A percentile compares a stretch with the other conserved stretches of the same genome.
Evolutionary conservation across 2,797 vertebrate genomes (phyloP).

Genomic region (Falco naumanni): DNA sequence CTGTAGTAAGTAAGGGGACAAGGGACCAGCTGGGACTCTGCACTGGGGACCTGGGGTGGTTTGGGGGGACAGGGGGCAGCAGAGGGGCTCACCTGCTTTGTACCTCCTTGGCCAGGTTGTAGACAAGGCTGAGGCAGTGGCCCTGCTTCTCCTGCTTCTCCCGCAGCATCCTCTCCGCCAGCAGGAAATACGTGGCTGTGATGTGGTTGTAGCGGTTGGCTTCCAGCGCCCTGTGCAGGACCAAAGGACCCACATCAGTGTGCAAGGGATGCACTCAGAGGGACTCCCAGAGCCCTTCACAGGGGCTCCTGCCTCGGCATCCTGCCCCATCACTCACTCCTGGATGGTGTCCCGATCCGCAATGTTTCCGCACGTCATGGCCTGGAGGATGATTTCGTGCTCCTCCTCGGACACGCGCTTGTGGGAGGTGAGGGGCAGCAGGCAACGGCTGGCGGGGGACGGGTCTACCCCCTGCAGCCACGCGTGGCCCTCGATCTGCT

Average conservation of each 20-base stretch:
- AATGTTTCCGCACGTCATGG: slow-evolving; percentile 78
- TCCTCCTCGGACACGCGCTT: slow-evolving; percentile 76
- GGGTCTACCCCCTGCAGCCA: slow-evolving; percentile 87
- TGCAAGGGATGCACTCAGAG: accelerated
- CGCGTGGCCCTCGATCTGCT: slow-evolving; percentile 82
- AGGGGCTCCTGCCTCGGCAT: accelerated
- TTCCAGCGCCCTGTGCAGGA: slow-evolving; percentile 71
- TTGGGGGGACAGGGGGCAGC: accelerated
- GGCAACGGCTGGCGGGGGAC: slow-evolving; percentile 80
- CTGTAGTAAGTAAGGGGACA: neutral
- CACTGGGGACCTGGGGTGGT: neutral
- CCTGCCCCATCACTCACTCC: slow-evolving; percentile 62
- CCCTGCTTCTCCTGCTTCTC: slow-evolving; percentile 78
- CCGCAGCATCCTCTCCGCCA: slow-evolving; percentile 78
- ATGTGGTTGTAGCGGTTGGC: slow-evolving; percentile 81
- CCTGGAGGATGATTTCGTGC: slow-evolving; percentile 78
- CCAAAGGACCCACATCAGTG: accelerated
- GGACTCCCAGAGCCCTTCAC: neutral
- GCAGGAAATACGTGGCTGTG: slow-evolving; percentile 81
- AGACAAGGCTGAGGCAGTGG: slow-evolving; percentile 46
- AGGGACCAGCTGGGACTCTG: accelerated
- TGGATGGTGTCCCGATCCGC: slow-evolving; percentile 77
- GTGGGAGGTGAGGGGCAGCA: slow-evolving; percentile 81
- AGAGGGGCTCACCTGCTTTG: slow-evolving; percentile 42
- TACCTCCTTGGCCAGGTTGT: slow-evolving; percentile 56